Evolutionary conservation across 2,888 invertebrate genomes (phyloP).

Genomic region (Ichneumon xanthorius): DNA sequence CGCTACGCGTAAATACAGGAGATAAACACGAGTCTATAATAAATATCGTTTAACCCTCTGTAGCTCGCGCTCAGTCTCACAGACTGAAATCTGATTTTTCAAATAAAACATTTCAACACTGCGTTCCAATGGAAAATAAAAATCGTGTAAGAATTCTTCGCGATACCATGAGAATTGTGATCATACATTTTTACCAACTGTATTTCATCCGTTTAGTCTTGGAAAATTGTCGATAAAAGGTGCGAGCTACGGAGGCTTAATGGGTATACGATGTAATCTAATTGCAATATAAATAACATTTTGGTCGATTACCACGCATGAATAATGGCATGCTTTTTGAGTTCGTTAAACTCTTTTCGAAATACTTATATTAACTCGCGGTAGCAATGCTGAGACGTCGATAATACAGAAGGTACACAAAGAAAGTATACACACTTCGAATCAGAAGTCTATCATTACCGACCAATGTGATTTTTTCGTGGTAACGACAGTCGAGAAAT

Average conservation of each 20-base stretch:
- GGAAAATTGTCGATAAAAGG: constrained; percentile 4
- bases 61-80: neutral
- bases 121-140: neutral
- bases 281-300: constrained; percentile 55
- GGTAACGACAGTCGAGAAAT: neutral
- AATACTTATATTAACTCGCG: constrained; percentile 21
- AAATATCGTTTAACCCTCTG: constrained; percentile 48
- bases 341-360: constrained; percentile 1
- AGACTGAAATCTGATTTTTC: constrained; percentile 1
- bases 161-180: neutral
- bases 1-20: constrained; percentile 54
- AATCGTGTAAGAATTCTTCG: neutral
- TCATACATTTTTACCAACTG: neutral
- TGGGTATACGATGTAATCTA: constrained; percentile 42
- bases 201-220: neutral
- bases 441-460: neutral
- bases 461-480: neutral
- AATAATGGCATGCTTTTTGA: constrained; percentile 33
- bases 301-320: constrained; percentile 39
- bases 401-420: neutral
- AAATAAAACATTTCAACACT: neutral
- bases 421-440: neutral
- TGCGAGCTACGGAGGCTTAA: constrained; percentile 18
- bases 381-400: neutral
- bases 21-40: constrained; percentile 60